A percentile compares a stretch with the other conserved stretches of the same genome.
Conservation (phyloP, 1,140 invertebrate genomes). For the Drosophila lini region DNA sequence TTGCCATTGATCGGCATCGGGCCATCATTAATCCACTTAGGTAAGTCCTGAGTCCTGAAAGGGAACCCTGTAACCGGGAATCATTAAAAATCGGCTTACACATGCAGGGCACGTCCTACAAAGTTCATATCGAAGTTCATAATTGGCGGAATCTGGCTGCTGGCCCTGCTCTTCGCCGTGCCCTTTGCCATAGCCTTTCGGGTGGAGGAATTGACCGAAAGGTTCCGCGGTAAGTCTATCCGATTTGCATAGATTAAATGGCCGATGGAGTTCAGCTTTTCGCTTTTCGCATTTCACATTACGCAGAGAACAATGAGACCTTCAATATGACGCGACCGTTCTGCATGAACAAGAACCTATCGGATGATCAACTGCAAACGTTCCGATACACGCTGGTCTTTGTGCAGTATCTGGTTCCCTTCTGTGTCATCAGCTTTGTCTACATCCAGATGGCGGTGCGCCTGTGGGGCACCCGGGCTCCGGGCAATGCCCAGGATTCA, state of each 20-base stretch:
- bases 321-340: constrained; percentile 85
- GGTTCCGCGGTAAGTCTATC: constrained; percentile 67
- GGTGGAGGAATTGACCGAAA: constrained; percentile 84
- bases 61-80: neutral
- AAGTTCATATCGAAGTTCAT: constrained; percentile 89
- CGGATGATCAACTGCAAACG: constrained; percentile 85
- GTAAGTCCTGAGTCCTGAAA: constrained; percentile 83
- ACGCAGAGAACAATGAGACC: constrained; percentile 65
- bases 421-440: constrained; percentile 91
- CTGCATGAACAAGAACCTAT: constrained; percentile 86
- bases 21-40: constrained; percentile 89
- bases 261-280: neutral
- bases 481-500: constrained; percentile 90
- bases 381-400: constrained; percentile 87
- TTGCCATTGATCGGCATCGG: constrained; percentile 91
- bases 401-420: constrained; percentile 90
- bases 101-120: constrained; percentile 88
- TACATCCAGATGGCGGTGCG: constrained; percentile 91
- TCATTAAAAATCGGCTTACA: constrained; percentile 29
- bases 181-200: constrained; percentile 89
- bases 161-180: constrained; percentile 87
- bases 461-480: constrained; percentile 90
- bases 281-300: constrained; percentile 3
- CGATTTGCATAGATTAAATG: constrained; percentile 12
- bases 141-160: constrained; percentile 89